phyloP scores from a whole-genome alignment of 1,140 invertebrate genomes.

The Ridgeia piscesae region DNA sequence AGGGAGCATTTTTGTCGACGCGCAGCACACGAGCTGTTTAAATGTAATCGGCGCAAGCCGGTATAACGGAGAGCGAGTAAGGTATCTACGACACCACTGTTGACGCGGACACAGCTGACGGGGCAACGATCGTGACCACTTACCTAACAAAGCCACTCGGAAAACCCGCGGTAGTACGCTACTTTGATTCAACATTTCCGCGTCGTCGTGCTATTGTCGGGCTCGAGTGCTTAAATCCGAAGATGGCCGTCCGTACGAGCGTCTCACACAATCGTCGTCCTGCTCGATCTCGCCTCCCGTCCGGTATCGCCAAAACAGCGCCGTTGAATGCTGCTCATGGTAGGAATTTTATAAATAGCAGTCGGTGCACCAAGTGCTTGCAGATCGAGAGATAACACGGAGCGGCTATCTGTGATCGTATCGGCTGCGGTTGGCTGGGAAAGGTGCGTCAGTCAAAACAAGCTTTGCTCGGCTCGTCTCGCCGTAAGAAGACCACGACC shows the following conservation, averaged over 20 bases:
- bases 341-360: not conserved
- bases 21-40: not conserved
- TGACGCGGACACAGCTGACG: not conserved
- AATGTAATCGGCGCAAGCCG: not conserved
- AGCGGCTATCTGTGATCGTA: not conserved
- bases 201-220: not conserved
- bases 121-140: not conserved
- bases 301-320: not conserved
- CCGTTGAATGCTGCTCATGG: not conserved
- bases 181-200: not conserved
- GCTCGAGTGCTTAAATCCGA: not conserved
- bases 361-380: not conserved
- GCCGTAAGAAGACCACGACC: not conserved
- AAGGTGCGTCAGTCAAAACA: not conserved
- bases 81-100: not conserved
- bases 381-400: not conserved
- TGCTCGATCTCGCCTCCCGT: not conserved
- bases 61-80: not conserved
- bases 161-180: not conserved
- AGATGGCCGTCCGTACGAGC: not conserved
- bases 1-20: not conserved
- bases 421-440: not conserved
- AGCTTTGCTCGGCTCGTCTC: not conserved
- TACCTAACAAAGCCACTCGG: not conserved
- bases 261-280: not conserved